These are phyloP conservation scores for Oncorhynchus nerka DNA, from an alignment of 2,113 vertebrate species.

Conservation along the genomic window DNA sequence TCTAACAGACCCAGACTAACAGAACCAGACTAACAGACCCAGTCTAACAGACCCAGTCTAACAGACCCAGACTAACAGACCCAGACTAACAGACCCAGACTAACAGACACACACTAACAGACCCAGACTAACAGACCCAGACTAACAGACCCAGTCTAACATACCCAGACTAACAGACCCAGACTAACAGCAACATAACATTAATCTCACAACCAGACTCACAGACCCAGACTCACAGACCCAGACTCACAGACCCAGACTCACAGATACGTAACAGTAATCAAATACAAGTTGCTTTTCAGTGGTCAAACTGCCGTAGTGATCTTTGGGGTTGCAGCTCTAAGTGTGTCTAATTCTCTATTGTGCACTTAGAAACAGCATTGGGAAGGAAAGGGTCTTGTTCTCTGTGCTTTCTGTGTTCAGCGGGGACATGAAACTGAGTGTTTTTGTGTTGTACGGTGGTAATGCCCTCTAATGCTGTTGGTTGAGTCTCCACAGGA, in stretches of 20 bases:
- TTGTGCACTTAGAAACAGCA: slow-evolving; percentile 57
- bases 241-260: slow-evolving; percentile 42
- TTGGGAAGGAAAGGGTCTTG: slow-evolving; percentile 41
- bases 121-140: no score
- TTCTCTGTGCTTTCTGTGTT: slow-evolving; percentile 28
- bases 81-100: no score
- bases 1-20: no score
- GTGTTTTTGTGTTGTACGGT: slow-evolving; percentile 53
- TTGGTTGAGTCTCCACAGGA: slow-evolving; percentile 71
- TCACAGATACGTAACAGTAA: slow-evolving; percentile 55
- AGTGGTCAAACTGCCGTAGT: slow-evolving; percentile 45
- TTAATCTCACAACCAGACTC: no score
- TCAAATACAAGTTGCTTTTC: slow-evolving; percentile 41
- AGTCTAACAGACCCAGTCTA: no score
- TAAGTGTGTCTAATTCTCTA: slow-evolving; percentile 52
- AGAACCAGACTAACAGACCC: no score
- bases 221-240: no score
- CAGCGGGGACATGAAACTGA: slow-evolving; percentile 59
- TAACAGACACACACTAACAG: no score
- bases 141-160: no score
- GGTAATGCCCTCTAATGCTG: slow-evolving; percentile 74
- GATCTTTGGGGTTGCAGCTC: slow-evolving; percentile 42
- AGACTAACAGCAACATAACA: no score
- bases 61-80: no score
- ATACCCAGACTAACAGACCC: no score